A percentile compares a stretch with the other conserved stretches of the same genome.
phyloP scores from a whole-genome alignment of 2,797 vertebrate genomes.

The Heteromormyrus szaboi region DNA sequence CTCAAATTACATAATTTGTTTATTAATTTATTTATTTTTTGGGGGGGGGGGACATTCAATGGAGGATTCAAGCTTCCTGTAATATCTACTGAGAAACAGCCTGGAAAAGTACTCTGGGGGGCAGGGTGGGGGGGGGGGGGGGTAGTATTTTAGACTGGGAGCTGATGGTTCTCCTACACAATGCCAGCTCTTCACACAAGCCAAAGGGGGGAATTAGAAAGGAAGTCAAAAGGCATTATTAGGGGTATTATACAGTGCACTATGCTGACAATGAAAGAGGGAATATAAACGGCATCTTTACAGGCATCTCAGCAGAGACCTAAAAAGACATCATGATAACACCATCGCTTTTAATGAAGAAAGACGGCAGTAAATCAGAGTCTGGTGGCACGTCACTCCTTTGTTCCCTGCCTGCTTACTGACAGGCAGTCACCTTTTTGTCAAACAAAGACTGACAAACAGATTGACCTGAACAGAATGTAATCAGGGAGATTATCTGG shows the following conservation, averaged over 20 bases:
- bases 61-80: background rate
- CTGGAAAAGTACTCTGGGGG: background rate
- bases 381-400: background rate
- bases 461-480: background rate
- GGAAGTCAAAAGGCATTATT: background rate
- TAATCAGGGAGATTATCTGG: background rate
- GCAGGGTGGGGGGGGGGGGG: background rate
- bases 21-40: background rate
- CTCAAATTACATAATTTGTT: background rate
- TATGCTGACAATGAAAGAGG: background rate
- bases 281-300: background rate
- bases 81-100: background rate
- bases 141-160: background rate
- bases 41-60: background rate
- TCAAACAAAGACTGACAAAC: background rate
- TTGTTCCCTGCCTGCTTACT: background rate
- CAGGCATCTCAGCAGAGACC: background rate
- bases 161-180: background rate
- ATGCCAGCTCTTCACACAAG: background rate
- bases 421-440: background rate
- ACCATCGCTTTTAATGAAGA: background rate
- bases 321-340: background rate
- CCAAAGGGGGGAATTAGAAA: background rate
- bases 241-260: background rate
- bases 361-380: background rate